These are phyloP conservation scores for Drosophila takahashii DNA, from an alignment of 1,140 invertebrate genomes.

Conservation along the genomic window DNA sequence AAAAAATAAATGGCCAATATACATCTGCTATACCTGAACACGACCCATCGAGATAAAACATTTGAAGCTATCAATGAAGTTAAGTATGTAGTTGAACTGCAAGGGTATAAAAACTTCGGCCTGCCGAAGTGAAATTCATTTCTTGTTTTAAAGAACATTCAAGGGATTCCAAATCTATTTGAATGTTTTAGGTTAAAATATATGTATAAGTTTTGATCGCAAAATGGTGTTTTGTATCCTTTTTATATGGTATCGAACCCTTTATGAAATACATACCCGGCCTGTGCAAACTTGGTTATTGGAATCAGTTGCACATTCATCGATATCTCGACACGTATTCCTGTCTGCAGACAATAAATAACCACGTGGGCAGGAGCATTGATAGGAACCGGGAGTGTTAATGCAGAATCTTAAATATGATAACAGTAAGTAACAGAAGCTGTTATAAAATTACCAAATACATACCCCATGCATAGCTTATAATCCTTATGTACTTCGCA, in stretches of 20 bases:
- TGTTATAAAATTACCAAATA: not conserved
- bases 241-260: too few species aligned
- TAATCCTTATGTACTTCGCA: conserved; percentile 90
- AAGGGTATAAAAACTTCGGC: too few species aligned
- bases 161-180: too few species aligned
- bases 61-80: too few species aligned
- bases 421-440: not conserved
- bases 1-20: too few species aligned
- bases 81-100: too few species aligned
- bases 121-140: too few species aligned
- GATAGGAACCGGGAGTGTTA: conserved; percentile 94
- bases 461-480: conserved; percentile 90
- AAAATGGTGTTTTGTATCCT: not conserved
- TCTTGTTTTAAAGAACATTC: too few species aligned
- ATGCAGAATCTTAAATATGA: conserved; percentile 87
- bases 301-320: conserved; percentile 91
- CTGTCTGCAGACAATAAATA: conserved; percentile 90
- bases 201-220: too few species aligned
- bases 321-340: conserved; percentile 93
- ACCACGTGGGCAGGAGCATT: conserved; percentile 94
- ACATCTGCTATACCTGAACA: too few species aligned
- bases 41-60: too few species aligned
- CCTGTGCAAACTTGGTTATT: conserved; percentile 86
- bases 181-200: too few species aligned
- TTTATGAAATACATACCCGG: conserved; percentile 81